Evolutionary conservation across 1,140 invertebrate genomes (phyloP), one percentile per base, ranked within the genome.

Genomic region (Plutomurus gul): DNA sequence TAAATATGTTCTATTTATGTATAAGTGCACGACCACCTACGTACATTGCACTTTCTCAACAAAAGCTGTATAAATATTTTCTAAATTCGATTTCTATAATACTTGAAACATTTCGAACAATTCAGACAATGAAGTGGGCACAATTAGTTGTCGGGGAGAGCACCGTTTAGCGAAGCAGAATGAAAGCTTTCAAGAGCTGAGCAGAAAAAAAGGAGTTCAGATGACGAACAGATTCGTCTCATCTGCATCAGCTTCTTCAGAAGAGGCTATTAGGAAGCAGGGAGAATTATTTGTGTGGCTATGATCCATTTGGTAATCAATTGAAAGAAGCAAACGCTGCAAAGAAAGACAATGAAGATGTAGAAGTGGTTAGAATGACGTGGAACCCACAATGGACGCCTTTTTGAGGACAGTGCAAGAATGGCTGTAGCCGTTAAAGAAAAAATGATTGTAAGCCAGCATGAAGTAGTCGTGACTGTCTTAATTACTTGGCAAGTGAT

Each of bases 221-320:
- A 33, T 6, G 47, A 39, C 60, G 60, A 80, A 13, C 36, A 75
- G 47, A n/a, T 76, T 1, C 39, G 33, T 18, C 16, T 46, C 36
- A 43, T 75, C 4, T 74, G 49, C 18, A 36, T 65, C 8, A 22
- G 47, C 4, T 80, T 80, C n/a, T 43, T 7, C 76, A 20, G 60
- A 80, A 2, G 78, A 74, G 7, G 56, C 33, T 16, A 60, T 80
- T 37, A 72, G 49, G 78, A 80, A 72, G 73, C 56, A 4, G 27
- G 27, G 1, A 27, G 56, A 0, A 65, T 65, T n/a, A 36, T 65
- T 4, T 25, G 56, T 6, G 56, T 33, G 0, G 56, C n/a, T n/a
- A 30, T 1, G 56, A 33, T 65, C 56, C 56, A 7, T 65, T 30
- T 7, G 56, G 56, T 4, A 30, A 25, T 33, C 56, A 65, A 7